Evolutionary conservation across 1,140 invertebrate genomes (phyloP).

Genomic region (Trichonephila clavipes): DNA sequence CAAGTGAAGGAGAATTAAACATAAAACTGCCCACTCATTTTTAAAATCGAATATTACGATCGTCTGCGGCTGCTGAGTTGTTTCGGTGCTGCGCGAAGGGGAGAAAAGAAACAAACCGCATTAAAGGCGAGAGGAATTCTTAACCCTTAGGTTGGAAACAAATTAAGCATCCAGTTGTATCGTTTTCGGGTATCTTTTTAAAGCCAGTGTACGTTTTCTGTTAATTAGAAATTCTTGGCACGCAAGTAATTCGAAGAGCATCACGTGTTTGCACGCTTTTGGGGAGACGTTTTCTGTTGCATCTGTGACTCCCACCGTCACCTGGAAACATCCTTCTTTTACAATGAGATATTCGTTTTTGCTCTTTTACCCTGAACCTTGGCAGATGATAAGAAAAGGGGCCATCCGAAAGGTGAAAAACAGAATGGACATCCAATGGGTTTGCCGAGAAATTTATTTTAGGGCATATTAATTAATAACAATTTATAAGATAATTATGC

Average conservation of each 20-base stretch:
- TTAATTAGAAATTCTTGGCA: conserved; percentile 76
- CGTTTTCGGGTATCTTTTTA: conserved; percentile 66
- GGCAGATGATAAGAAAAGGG: conserved; percentile 62
- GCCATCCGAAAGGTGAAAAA: conserved; percentile 56
- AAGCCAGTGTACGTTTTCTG: conserved; percentile 72
- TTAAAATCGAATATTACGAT: conserved; percentile 58
- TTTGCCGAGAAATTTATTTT: too few relatives aligned
- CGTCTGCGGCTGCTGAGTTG: conserved; percentile 45
- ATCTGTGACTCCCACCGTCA: conserved; percentile 73
- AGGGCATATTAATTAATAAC: too few relatives aligned
- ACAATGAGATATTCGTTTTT: conserved; percentile 54
- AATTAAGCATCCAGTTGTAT: conserved; percentile 67
- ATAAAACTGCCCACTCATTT: conserved; percentile 52
- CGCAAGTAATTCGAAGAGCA: conserved; percentile 71
- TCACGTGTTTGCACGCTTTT: conserved; percentile 71
- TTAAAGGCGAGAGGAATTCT: conserved; percentile 25
- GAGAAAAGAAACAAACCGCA: conserved; percentile 8
- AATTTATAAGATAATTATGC: too few relatives aligned
- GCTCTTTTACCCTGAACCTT: conserved; percentile 37
- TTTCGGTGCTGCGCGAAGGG: background rate
- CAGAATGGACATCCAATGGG: background rate
- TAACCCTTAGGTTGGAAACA: conserved; percentile 56
- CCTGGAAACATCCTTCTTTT: conserved; percentile 63
- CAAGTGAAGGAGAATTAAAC: background rate
- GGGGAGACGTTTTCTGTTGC: conserved; percentile 55